These are phyloP conservation scores for Columba livia DNA, from an alignment of 2,113 vertebrate genomes.

Conservation along the genomic window DNA sequence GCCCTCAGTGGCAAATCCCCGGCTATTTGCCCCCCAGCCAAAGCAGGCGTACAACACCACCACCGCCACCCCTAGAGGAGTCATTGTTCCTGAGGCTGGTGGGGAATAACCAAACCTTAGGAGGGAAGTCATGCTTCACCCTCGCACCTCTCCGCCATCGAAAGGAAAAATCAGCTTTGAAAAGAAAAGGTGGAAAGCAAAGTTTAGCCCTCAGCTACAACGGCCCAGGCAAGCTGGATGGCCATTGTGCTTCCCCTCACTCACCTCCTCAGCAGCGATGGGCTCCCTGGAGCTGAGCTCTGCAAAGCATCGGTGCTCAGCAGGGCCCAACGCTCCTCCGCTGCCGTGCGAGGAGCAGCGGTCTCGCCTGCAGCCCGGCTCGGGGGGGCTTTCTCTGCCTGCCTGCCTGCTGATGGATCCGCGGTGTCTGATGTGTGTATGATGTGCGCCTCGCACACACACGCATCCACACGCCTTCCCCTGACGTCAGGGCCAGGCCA, in stretches of 20 bases:
- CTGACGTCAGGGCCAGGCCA: slow-evolving; percentile 72
- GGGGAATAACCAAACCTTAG: neutral
- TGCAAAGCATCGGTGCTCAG: slow-evolving; percentile 15
- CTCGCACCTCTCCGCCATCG: neutral
- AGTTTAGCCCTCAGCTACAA: slow-evolving; percentile 1
- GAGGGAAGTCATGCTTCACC: neutral
- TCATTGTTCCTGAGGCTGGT: slow-evolving; percentile 27
- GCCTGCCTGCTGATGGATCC: slow-evolving; percentile 20
- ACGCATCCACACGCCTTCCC: slow-evolving; percentile 64
- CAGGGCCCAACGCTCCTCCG: neutral
- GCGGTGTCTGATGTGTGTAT: slow-evolving; percentile 6
- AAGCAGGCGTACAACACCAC: neutral
- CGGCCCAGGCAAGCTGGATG: neutral
- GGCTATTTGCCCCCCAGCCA: neutral
- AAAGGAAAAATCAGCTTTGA: neutral
- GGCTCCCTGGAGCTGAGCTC: neutral
- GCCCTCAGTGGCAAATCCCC: neutral
- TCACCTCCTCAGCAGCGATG: slow-evolving; percentile 13
- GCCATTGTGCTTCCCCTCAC: neutral
- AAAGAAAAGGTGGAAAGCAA: neutral
- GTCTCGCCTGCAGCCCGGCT: neutral
- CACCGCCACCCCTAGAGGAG: neutral
- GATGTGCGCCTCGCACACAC: slow-evolving; percentile 54
- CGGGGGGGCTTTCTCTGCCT: neutral
- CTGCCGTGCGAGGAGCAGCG: neutral